These are phyloP conservation scores for Stegophylla sp. DNA, from an alignment of 2,888 invertebrate genomes.

Conservation along the genomic window DNA sequence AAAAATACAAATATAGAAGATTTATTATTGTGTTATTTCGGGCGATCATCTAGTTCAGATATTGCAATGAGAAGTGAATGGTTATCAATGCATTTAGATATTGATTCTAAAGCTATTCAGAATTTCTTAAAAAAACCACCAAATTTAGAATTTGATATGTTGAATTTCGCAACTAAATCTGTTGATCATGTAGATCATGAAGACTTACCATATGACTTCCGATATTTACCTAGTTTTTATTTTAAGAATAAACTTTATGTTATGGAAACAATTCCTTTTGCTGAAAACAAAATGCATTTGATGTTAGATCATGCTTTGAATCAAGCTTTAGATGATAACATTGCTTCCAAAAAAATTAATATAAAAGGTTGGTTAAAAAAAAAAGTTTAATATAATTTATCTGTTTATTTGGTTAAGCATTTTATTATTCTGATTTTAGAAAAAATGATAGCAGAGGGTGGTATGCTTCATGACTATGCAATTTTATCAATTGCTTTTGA, in stretches of 20 bases:
- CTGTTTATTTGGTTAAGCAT: neutral
- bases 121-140: conserved; percentile 23
- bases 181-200: conserved; percentile 1
- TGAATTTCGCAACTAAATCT: conserved; percentile 12
- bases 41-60: conserved; percentile 45
- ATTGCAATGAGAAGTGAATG: conserved; percentile 28
- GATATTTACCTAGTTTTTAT: conserved; percentile 41
- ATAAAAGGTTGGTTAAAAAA: conserved; percentile 21
- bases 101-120: conserved; percentile 36
- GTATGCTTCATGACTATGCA: conserved; percentile 35
- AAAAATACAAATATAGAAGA: conserved; percentile 19
- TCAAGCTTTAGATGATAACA: conserved; percentile 16
- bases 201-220: conserved; percentile 39
- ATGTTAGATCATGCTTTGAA: conserved; percentile 46
- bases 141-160: conserved; percentile 26
- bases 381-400: neutral
- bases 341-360: neutral
- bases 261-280: neutral
- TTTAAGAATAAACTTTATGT: neutral
- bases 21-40: conserved; percentile 54
- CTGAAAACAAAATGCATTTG: conserved; percentile 56
- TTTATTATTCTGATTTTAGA: conserved; percentile 19
- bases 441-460: conserved; percentile 27
- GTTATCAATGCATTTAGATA: conserved; percentile 61
- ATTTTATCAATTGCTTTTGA: conserved; percentile 20